phyloP scores from a whole-genome alignment of 2,113 vertebrate species.

The Hystrix brachyura region DNA sequence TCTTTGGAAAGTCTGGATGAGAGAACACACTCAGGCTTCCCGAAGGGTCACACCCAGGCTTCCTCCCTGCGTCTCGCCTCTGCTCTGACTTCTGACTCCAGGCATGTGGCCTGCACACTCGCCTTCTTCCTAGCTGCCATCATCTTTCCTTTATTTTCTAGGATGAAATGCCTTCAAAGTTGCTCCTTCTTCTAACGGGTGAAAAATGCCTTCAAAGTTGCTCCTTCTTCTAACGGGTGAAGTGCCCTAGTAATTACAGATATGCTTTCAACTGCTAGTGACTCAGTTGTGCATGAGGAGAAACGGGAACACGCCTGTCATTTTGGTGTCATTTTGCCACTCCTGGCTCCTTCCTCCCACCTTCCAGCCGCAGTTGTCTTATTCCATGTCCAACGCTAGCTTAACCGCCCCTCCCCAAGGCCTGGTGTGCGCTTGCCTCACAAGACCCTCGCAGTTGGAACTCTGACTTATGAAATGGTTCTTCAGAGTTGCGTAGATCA shows the following conservation, averaged over 20 bases:
- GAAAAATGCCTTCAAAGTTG: neutral
- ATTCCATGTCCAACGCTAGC: neutral
- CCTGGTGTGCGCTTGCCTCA: neutral
- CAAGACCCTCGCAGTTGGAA: accelerated
- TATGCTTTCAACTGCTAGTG: neutral
- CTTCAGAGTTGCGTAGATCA: neutral
- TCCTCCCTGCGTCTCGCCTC: neutral
- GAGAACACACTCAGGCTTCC: neutral
- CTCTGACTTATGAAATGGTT: neutral
- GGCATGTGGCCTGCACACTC: neutral
- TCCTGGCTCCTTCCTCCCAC: too few relatives aligned
- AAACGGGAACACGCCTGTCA: neutral
- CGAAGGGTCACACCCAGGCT: neutral
- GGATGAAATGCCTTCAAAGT: neutral
- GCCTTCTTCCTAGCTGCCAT: neutral
- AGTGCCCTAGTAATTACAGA: neutral
- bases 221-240: neutral
- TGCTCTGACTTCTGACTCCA: neutral
- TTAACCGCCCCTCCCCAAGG: neutral
- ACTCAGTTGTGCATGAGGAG: neutral
- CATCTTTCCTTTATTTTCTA: neutral
- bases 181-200: neutral
- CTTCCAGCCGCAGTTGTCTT: neutral
- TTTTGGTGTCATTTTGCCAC: neutral
- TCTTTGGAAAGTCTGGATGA: neutral